Evolutionary conservation across 2,797 vertebrate genomes (phyloP), one percentile per base, ranked within the genome.

Genomic region (Channallabes apus): DNA sequence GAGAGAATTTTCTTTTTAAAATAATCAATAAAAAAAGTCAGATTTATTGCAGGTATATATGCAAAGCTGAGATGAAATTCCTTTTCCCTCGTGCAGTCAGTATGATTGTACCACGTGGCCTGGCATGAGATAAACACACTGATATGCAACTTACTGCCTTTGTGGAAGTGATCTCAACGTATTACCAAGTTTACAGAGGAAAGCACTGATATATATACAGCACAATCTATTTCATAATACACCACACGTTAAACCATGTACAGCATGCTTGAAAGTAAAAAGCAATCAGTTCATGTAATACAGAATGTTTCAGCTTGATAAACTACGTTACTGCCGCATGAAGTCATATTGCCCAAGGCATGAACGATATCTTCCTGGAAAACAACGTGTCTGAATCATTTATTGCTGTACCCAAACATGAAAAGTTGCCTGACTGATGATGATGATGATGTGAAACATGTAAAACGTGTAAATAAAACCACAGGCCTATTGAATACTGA

Each of bases 391-490:
- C 51, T 9, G 15, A 58, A 29, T 62, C 5, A 62, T 62, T 61
- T 78, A 41, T n/a, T 78, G 24, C 77, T 80, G 59, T 62, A 79
- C 58, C 11, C 46, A 51, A 51, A 79, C 24, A 18, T 41, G 73
- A 59, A 76, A 79, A 38, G 54, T 87, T 82, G 61, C 79, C 11
- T 61, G 79, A 38, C 17, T n/a, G n/a, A n/a, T 14, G 54, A 82
- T 46, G 68, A 51, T 46, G 7, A 41, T 46, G 46, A 12, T 82
- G 62, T 84, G 38, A 73, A 56, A 51, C 27, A 15, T 18, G 12
- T 68, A 65, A 46, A 46, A 11, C 24, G 8, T 6, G 6, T 68
- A 35, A 9, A 35, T 35, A 68, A 20, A 68, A 35, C 65, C 17
- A 20, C 7, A 18, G 17, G 29, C 6, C 29, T 35, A 35, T 1